Percentiles rank a stretch among this genome's conserved stretches.
These are phyloP conservation scores for Anaspis maculata DNA, from an alignment of 2,888 invertebrate genomes.

Conservation along the genomic window DNA sequence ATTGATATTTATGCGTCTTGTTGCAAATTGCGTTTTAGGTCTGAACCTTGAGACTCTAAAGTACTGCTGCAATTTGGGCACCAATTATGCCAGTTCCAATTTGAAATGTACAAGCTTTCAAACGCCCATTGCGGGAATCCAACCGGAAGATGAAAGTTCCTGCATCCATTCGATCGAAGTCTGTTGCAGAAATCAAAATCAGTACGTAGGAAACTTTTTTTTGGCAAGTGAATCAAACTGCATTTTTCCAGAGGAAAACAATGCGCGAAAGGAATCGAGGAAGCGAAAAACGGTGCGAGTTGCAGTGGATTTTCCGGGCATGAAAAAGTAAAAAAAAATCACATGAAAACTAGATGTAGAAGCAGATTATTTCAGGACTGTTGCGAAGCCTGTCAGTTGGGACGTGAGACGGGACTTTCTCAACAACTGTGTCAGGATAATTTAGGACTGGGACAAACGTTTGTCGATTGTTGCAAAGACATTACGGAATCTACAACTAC, in stretches of 20 bases:
- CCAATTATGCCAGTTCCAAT: slow-evolving; percentile 33
- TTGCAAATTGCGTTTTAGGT: slow-evolving; percentile 24
- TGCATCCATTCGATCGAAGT: slow-evolving; percentile 57
- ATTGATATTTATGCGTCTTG: slow-evolving; percentile 11
- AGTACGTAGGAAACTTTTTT: slow-evolving; percentile 10
- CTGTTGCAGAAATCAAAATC: slow-evolving; percentile 50
- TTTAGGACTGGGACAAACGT: slow-evolving; percentile 51
- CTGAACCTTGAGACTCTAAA: slow-evolving; percentile 29
- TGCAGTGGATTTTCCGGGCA: slow-evolving; percentile 9
- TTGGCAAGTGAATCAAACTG: too few species aligned
- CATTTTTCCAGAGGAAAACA: slow-evolving; percentile 40
- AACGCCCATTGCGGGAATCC: slow-evolving; percentile 46
- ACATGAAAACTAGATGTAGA: too few species aligned
- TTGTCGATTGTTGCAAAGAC: slow-evolving; percentile 52
- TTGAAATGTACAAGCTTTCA: slow-evolving; percentile 31
- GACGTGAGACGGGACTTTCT: slow-evolving; percentile 51
- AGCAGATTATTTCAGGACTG: slow-evolving; percentile 47
- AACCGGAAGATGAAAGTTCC: slow-evolving; percentile 49
- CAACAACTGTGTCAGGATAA: slow-evolving; percentile 49
- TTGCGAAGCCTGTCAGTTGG: slow-evolving; percentile 57
- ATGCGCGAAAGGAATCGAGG: slow-evolving; percentile 46
- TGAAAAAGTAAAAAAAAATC: slow-evolving; percentile 20
- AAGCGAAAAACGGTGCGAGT: slow-evolving; percentile 40
- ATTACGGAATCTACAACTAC: slow-evolving; percentile 16
- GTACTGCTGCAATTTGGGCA: slow-evolving; percentile 36